Percentiles rank a stretch among this genome's conserved stretches.
These are phyloP conservation scores for Scolanthus callimorphus DNA, from an alignment of 92 coral and sea anemone species.

Conservation along the genomic window DNA sequence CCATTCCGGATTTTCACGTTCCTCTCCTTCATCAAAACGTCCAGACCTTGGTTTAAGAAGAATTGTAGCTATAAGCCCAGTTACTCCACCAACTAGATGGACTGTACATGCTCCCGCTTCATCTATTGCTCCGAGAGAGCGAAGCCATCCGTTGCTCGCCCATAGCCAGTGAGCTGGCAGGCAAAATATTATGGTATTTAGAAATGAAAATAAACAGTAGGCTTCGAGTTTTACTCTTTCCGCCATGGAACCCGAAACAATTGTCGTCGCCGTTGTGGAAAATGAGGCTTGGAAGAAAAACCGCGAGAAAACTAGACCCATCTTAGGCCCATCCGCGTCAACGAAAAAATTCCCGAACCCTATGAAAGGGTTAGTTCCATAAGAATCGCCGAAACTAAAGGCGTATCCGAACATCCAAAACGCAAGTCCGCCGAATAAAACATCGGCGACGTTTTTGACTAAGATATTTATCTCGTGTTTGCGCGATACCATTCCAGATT, in stretches of 20 bases:
- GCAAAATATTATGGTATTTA: slow-evolving; percentile 53
- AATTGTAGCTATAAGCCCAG: slow-evolving; percentile 52
- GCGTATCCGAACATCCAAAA: slow-evolving; percentile 70
- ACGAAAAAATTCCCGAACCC: slow-evolving; percentile 54
- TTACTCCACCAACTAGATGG: slow-evolving; percentile 54
- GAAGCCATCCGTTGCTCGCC: slow-evolving; percentile 52
- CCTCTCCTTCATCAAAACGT: slow-evolving; percentile 55
- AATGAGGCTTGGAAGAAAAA: slow-evolving; percentile 65
- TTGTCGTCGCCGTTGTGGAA: slow-evolving; percentile 63
- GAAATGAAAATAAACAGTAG: slow-evolving; percentile 50
- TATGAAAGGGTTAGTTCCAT: slow-evolving; percentile 42
- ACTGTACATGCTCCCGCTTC: slow-evolving; percentile 65
- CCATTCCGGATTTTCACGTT: slow-evolving; percentile 34
- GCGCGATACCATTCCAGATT: slow-evolving; percentile 64
- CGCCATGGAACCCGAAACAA: slow-evolving; percentile 62
- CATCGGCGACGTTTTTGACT: slow-evolving; percentile 60
- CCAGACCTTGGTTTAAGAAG: slow-evolving; percentile 53
- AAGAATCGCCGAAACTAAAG: slow-evolving; percentile 40
- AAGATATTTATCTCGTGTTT: slow-evolving; percentile 63
- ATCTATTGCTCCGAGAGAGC: slow-evolving; percentile 37
- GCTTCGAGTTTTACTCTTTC: slow-evolving; percentile 61
- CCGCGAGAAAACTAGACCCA: slow-evolving; percentile 48
- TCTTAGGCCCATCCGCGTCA: slow-evolving; percentile 49
- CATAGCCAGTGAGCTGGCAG: slow-evolving; percentile 64
- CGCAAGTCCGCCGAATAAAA: slow-evolving; percentile 53